Evolutionary conservation across 2,888 invertebrate species (phyloP), one percentile per base, ranked within the genome.

Genomic region (Mongoloraphidia duomilia): DNA sequence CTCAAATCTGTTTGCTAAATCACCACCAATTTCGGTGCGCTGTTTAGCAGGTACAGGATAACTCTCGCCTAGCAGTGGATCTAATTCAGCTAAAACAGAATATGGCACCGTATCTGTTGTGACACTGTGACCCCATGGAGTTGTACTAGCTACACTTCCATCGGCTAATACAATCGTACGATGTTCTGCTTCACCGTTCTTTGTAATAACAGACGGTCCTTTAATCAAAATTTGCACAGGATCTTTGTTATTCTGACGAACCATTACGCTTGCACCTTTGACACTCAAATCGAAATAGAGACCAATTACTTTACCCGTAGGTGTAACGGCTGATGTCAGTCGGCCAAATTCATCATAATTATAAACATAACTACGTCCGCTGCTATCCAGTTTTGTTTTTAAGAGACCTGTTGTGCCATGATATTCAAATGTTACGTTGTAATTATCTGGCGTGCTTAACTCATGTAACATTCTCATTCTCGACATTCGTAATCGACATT

Each of bases 311-410:
- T 92, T 84, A 8, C 95, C 95, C n/a, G 94, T 95, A 0, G 96
- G 95, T 8, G 92, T 92, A 0, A 94, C 88, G 1, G 93, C 91
- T 10, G 86, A 85, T 2, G 88, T 89, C 2, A 95, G 71, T 49
- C 95, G 78, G 2, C 96, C 96, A 61, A 93, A 94, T 63, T 90
- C 89, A 62, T 96, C 94, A 61, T 95, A 96, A 61, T 89, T 88
- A 65, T 95, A 96, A 14, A 92, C 88, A 62, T 90, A 90, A 57
- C 90, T 89, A 54, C 92, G 75, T 2, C 92, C 92, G 2, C 89
- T 89, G 52, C 89, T 87, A 60, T 93, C 93, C 11, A 90, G 73
- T 63, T 91, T 90, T 0, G 89, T 87, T 63, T 87, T 88, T 36
- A 96, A 69, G 39, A 96, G 71, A 0, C 93, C 94, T 0, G 90